A percentile compares a stretch with the other conserved stretches of the same genome.
Evolutionary conservation across 2,113 vertebrate species (phyloP).

Genomic region (Brachyhypopomus gauderio): DNA sequence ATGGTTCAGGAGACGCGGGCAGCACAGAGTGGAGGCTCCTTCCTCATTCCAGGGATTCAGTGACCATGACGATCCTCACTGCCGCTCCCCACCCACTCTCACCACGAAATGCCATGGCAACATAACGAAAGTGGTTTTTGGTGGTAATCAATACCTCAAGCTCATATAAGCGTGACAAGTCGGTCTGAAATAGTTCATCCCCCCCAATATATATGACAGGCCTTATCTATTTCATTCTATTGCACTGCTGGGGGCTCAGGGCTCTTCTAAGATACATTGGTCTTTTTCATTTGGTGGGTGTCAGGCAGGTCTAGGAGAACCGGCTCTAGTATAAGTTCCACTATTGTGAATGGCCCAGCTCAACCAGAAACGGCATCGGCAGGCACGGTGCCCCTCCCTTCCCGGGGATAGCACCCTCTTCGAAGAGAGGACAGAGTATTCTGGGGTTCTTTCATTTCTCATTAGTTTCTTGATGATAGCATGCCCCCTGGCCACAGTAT

Average conservation of each 20-base stretch:
- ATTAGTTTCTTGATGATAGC: slow-evolving; percentile 44
- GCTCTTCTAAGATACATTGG: slow-evolving; percentile 36
- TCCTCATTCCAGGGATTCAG: slow-evolving; percentile 40
- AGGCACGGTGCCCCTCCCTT: not conserved
- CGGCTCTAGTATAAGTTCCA: not conserved
- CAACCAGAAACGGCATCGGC: slow-evolving; percentile 2
- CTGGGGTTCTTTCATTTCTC: slow-evolving; percentile 32
- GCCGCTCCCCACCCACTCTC: not conserved
- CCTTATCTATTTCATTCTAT: slow-evolving; percentile 47
- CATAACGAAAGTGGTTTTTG: slow-evolving; percentile 50
- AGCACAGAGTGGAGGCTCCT: slow-evolving; percentile 14
- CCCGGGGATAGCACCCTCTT: slow-evolving; percentile 14
- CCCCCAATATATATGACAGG: slow-evolving; percentile 34
- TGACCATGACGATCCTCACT: slow-evolving; percentile 42
- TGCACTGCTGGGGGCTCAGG: slow-evolving; percentile 37
- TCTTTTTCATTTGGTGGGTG: slow-evolving; percentile 43
- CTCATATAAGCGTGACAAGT: slow-evolving; percentile 37
- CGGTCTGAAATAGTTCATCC: slow-evolving; percentile 40
- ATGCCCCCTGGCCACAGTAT: slow-evolving; percentile 38
- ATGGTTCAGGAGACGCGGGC: not conserved
- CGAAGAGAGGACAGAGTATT: slow-evolving; percentile 14
- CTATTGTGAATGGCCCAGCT: not conserved
- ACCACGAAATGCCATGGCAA: slow-evolving; percentile 25
- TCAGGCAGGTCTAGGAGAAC: slow-evolving; percentile 14
- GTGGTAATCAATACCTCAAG: slow-evolving; percentile 40